Evolutionary conservation across 2,113 vertebrate genomes (phyloP).

Genomic region (Odontophorus gujanensis): DNA sequence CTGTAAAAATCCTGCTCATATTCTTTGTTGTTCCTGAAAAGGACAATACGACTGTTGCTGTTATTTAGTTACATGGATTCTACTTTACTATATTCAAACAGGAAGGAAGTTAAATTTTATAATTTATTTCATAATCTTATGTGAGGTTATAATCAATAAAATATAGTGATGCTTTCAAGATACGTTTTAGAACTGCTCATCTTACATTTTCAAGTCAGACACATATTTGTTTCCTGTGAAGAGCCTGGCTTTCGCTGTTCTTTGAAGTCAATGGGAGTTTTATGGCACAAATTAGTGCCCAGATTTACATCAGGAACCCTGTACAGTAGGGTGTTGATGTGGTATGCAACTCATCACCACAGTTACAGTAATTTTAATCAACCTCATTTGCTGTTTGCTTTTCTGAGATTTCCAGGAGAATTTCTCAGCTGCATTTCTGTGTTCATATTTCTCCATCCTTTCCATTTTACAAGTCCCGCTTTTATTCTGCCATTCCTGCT

Average conservation of each 20-base stretch:
- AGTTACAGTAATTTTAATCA: conserved; percentile 67
- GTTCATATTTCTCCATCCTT: conserved; percentile 16
- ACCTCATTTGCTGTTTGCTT: conserved; percentile 22
- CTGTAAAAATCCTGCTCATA: neutral
- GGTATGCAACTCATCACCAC: conserved; percentile 36
- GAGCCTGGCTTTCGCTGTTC: neutral
- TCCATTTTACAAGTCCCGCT: conserved; percentile 35
- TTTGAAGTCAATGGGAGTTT: conserved; percentile 28
- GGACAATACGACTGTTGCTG: neutral
- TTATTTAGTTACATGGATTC: neutral
- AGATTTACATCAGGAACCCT: conserved; percentile 36
- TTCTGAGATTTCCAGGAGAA: conserved; percentile 33
- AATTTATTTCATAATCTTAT: neutral
- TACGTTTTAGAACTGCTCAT: neutral
- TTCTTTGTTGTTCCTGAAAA: neutral
- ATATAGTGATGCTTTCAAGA: neutral
- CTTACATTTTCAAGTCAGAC: neutral
- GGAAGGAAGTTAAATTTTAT: neutral
- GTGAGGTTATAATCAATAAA: neutral
- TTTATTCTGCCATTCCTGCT: conserved; percentile 12
- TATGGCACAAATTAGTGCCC: conserved; percentile 22
- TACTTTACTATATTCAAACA: neutral
- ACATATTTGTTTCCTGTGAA: neutral
- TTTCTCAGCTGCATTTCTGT: conserved; percentile 12
- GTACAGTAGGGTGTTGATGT: conserved; percentile 1